phyloP scores from a whole-genome alignment of 2,113 vertebrate genomes.

The Lipotes vexillifer region DNA sequence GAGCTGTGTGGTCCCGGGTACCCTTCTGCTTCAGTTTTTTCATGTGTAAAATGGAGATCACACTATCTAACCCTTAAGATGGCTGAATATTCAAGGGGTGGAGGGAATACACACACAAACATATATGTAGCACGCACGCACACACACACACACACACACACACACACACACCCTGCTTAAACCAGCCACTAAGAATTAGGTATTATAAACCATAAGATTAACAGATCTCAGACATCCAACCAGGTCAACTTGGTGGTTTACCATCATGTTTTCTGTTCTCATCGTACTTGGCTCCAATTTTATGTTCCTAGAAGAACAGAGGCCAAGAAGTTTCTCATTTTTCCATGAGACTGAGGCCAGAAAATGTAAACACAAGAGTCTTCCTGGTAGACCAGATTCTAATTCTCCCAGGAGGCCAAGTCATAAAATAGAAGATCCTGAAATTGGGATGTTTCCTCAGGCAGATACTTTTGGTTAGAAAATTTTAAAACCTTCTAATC shows the following conservation, averaged over 20 bases:
- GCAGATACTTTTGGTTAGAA: neutral
- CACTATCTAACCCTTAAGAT: neutral
- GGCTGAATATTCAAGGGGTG: neutral
- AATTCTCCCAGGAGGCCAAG: neutral
- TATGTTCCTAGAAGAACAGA: slow-evolving; percentile 22
- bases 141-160: neutral
- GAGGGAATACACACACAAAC: neutral
- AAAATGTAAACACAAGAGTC: neutral
- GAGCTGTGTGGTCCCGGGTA: neutral
- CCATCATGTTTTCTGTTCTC: neutral
- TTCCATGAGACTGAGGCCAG: slow-evolving; percentile 5
- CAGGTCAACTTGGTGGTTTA: neutral
- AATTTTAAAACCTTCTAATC: neutral
- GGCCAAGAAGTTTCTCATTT: neutral
- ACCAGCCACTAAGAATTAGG: neutral
- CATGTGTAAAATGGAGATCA: neutral
- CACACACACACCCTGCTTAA: neutral
- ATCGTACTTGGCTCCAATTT: slow-evolving; percentile 1
- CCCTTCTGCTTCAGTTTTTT: neutral
- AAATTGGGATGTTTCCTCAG: neutral
- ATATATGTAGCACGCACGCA: no score
- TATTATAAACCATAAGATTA: neutral
- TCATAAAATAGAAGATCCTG: neutral
- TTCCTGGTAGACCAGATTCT: neutral
- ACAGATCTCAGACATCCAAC: neutral